Evolutionary conservation across 2,113 vertebrate species (phyloP), one percentile per base, ranked within the genome.

Genomic region (Hydrochoerus hydrochaeris): DNA sequence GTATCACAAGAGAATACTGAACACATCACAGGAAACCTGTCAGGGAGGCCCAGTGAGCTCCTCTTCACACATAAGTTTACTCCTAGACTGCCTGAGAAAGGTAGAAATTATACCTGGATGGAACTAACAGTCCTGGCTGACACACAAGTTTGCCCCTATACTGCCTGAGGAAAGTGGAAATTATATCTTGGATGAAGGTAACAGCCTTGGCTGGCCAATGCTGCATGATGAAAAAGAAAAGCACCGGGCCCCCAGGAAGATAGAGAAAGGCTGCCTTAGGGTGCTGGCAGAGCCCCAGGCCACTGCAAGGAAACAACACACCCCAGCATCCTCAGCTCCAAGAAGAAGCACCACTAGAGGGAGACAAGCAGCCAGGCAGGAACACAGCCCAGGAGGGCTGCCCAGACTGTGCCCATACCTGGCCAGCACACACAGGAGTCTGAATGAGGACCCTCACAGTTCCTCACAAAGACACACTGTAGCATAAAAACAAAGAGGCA

Each of bases 381-480:
- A 22, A 7, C 2, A 65, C 2, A 38, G 38, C n/a, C 30, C 4
- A 77, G 44, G 13, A 26, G 8, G 5, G 28, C 24, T 7, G 3
- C 49, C 71, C 30, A 57, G 20, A 73, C 54, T 30, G 28, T 24
- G 30, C 30, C 28, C 5, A 0, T 2, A 38, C n/a, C 6, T 11
- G 6, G 22, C 19, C 30, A 32, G 69, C 13, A 80, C 62, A 28
- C 19, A 85, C 11, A 11, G 49, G 22, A 78, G 57, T 63, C 62
- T 12, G 46, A 11, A 54, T 0, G 0, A 2, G 24, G 11, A n/a
- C 57, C 57, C 65, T 3, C 1, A 0, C 0, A 44, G 26, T 52
- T 57, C n/a, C 73, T 81, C 89, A 24, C 35, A 83, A 38, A 44
- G 52, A 78, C 38, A 44, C 3, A 13, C 3, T 2, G 0, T 11